These are phyloP conservation scores for Istiophorus platypterus DNA, from an alignment of 2,113 vertebrate genomes.

Conservation along the genomic window DNA sequence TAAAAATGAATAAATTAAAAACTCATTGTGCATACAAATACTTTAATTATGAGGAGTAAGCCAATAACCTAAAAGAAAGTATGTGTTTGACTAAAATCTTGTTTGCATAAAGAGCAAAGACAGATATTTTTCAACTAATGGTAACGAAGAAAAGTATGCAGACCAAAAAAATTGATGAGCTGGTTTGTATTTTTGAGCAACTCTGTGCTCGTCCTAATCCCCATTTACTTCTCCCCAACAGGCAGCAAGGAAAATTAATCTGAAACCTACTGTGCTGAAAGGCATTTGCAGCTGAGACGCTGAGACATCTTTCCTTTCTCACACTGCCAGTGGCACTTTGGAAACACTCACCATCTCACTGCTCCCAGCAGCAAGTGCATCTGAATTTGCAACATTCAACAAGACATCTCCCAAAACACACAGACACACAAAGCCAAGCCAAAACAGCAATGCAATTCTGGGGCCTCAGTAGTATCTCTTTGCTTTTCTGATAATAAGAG, in stretches of 20 bases:
- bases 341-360: conserved; percentile 73
- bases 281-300: conserved; percentile 70
- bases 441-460: conserved; percentile 53
- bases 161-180: conserved; percentile 35
- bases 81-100: not conserved
- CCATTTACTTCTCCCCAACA: conserved; percentile 66
- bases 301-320: conserved; percentile 71
- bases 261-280: conserved; percentile 73
- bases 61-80: not conserved
- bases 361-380: conserved; percentile 77
- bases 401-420: conserved; percentile 57
- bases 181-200: conserved; percentile 53
- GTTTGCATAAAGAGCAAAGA: not conserved
- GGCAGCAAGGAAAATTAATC: conserved; percentile 79
- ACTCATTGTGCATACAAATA: not conserved
- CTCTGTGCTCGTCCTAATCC: conserved; percentile 62
- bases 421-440: not conserved
- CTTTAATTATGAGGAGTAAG: not conserved
- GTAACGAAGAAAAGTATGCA: conserved; percentile 36
- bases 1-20: not conserved
- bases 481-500: conserved; percentile 71
- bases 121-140: not conserved
- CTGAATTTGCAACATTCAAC: conserved; percentile 71
- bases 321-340: conserved; percentile 73
- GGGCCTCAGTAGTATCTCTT: conserved; percentile 51